Evolutionary conservation across 2,888 invertebrate species (phyloP).

Genomic region (Serrognathus titanus): DNA sequence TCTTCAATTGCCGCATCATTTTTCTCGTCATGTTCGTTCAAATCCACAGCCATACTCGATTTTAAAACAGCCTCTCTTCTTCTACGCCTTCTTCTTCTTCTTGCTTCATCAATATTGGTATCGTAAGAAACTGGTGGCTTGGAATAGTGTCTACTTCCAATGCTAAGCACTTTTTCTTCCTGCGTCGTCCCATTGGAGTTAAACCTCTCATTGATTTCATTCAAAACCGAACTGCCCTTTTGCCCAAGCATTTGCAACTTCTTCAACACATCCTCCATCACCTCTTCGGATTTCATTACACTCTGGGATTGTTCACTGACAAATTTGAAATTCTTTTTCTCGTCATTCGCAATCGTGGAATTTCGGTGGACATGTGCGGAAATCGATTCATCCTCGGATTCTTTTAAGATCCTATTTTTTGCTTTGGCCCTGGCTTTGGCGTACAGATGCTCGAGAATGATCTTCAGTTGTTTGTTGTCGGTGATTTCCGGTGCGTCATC

Average conservation of each 20-base stretch:
- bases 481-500: constrained; percentile 35
- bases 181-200: not conserved
- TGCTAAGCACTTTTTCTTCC: constrained; percentile 32
- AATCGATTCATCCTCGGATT: constrained; percentile 25
- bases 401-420: constrained; percentile 41
- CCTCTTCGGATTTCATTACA: constrained; percentile 53
- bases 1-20: constrained; percentile 63
- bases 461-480: constrained; percentile 39
- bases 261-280: constrained; percentile 57
- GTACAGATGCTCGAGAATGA: constrained; percentile 34
- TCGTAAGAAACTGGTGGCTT: constrained; percentile 38
- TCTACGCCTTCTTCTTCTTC: constrained; percentile 44
- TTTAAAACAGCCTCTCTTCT: constrained; percentile 35
- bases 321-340: constrained; percentile 38
- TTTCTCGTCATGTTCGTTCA: constrained; percentile 60
- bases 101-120: constrained; percentile 38
- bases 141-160: constrained; percentile 41
- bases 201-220: constrained; percentile 52
- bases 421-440: constrained; percentile 14
- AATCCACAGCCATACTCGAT: constrained; percentile 49
- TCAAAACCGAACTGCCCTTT: constrained; percentile 56
- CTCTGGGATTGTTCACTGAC: constrained; percentile 23
- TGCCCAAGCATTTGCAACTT: constrained; percentile 58
- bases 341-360: constrained; percentile 52
- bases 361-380: constrained; percentile 53